Base-by-base conservation (phyloP, 1,140 invertebrate genomes). In the Trigoniulus corallinus region DNA sequence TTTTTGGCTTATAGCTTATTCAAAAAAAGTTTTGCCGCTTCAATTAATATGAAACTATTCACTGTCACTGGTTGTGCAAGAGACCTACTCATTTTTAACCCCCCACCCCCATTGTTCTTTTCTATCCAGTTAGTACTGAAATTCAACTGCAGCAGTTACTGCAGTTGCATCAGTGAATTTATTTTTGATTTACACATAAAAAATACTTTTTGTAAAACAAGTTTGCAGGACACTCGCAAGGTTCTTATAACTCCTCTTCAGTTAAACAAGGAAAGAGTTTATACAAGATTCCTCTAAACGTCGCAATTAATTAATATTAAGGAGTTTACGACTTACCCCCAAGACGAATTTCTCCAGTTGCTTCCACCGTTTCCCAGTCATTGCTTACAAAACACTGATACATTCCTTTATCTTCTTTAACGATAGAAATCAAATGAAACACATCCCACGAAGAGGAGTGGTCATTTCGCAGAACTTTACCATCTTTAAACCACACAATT, bases 401-500 rank as follows among this genome's bases (percentile, higher is more conserved):
- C 74, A 89, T 87, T 15, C 85, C 87, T 54, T 77, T 77, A 63
- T 91, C 85, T 44, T 77, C 72, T 51, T 83, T 72, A 42, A 77
- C 77, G 1, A 91, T 80, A 2, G 74, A 72, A 20, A 44, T 7
- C 24, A 44, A 24, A 12, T 20, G 42, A 21, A 44, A 7, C 21
- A 7, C 4, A 18, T 44, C 42, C 15, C 29, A 7, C 0, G 60
- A 55, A 56, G 55, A 0, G 61, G 55, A 13, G 70, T 59, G 53
- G 21, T 44, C 24, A 10, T 10, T 4, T 18, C 12, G 4, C 18
- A 44, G 21, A 4, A 77, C 75, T 65, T 85, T 81, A 54, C 88
- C 88, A 64, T 96, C 88, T 67, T 94, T 94, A 44, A 88, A 70
- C 92, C 92, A 96, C 23, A 76, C 81, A 29, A 95, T 78, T 2